Evolutionary conservation across 1,140 invertebrate genomes (phyloP).

Genomic region (Anastrepha obliqua): DNA sequence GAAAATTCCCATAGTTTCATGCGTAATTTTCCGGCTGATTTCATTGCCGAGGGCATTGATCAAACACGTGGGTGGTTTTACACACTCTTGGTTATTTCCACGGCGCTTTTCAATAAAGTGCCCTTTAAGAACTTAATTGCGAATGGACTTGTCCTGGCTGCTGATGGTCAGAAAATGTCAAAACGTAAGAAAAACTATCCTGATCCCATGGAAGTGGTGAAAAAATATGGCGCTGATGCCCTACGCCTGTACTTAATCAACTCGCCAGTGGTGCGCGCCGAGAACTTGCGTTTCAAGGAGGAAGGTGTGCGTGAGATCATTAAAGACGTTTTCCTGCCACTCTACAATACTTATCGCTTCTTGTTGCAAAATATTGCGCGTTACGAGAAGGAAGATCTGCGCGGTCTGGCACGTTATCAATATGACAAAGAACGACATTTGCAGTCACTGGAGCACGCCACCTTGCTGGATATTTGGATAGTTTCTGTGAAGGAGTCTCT

Average conservation of each 20-base stretch:
- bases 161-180: constrained; percentile 99
- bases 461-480: constrained; percentile 99
- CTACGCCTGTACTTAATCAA: constrained; percentile 97
- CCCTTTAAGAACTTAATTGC: constrained; percentile 98
- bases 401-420: constrained; percentile 74
- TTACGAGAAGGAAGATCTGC: constrained; percentile 83
- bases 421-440: constrained; percentile 79
- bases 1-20: constrained; percentile 94
- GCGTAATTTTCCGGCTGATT: constrained; percentile 98
- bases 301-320: constrained; percentile 96
- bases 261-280: constrained; percentile 97
- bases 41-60: constrained; percentile 99
- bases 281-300: constrained; percentile 97
- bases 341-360: constrained; percentile 99
- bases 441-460: constrained; percentile 75
- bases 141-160: constrained; percentile 95
- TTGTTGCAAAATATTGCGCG: constrained; percentile 94
- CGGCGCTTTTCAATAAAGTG: constrained; percentile 95
- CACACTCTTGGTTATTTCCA: constrained; percentile 96
- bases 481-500: constrained; percentile 96
- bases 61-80: constrained; percentile 99
- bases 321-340: constrained; percentile 98
- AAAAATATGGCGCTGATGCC: constrained; percentile 98
- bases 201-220: constrained; percentile 93
- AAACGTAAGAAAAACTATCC: constrained; percentile 99